These are phyloP conservation scores for Lordiphosa clarofinis DNA, from an alignment of 1,140 invertebrate genomes.

Conservation along the genomic window DNA sequence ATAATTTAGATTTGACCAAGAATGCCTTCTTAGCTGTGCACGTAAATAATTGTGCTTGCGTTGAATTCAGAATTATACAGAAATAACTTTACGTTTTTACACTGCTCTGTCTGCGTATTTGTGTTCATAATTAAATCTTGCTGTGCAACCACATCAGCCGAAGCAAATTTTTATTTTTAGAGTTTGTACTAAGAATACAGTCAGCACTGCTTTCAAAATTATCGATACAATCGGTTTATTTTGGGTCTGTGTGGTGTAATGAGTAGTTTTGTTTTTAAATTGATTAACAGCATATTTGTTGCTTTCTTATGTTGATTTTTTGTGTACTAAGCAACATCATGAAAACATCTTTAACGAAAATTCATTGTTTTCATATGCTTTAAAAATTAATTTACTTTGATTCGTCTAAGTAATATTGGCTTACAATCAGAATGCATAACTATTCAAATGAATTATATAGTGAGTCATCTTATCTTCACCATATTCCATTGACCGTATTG, in stretches of 20 bases:
- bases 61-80: no score
- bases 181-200: constrained; percentile 21
- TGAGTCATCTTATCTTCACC: constrained; percentile 39
- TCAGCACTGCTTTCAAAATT: constrained; percentile 4
- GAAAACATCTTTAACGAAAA: no score
- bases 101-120: constrained; percentile 2
- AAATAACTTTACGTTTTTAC: not conserved
- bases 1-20: no score
- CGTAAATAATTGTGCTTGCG: no score
- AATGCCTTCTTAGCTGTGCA: no score
- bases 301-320: not conserved
- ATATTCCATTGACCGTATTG: constrained; percentile 74
- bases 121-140: constrained; percentile 8
- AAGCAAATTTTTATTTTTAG: constrained; percentile 26
- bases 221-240: no score
- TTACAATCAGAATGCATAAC: constrained; percentile 27
- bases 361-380: no score
- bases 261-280: constrained; percentile 14
- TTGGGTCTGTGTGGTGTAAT: constrained; percentile 14
- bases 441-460: constrained; percentile 9
- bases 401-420: no score
- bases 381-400: no score
- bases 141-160: constrained; percentile 1
- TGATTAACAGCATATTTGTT: not conserved
- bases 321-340: not conserved